These are phyloP conservation scores for Oreonectes daqikongensis DNA, from an alignment of 2,797 vertebrate species.

Conservation along the genomic window DNA sequence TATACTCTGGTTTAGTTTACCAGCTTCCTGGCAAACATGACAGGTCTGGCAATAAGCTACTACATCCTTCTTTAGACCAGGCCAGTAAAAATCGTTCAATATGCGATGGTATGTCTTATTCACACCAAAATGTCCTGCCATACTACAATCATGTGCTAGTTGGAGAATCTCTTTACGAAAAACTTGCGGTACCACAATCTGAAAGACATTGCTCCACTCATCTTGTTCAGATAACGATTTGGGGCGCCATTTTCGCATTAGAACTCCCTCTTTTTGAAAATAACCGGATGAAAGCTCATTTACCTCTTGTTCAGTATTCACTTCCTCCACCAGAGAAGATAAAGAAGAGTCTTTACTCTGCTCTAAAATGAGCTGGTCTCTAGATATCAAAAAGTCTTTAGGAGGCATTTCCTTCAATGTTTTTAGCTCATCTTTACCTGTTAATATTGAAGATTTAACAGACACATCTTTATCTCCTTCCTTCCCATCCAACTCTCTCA, in stretches of 20 bases:
- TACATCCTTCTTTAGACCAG: slow-evolving; percentile 20
- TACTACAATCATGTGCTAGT: slow-evolving; percentile 8
- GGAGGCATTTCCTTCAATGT: no score
- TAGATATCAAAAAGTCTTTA: no score
- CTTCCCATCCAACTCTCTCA: no score
- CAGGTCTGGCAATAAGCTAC: background rate
- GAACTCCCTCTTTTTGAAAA: background rate
- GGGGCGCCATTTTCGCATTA: background rate
- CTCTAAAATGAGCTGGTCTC: no score
- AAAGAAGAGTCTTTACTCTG: background rate
- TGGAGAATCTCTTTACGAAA: background rate
- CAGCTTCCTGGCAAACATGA: background rate
- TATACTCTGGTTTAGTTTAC: background rate
- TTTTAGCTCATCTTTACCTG: no score
- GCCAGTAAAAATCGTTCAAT: slow-evolving; percentile 5
- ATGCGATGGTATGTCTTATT: slow-evolving; percentile 22
- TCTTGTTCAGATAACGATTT: background rate
- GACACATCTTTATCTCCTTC: no score
- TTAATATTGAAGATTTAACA: no score
- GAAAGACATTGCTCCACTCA: background rate
- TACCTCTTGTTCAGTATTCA: background rate
- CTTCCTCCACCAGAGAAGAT: background rate
- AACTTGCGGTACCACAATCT: background rate
- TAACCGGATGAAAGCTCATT: background rate
- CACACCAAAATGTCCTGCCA: slow-evolving; percentile 24